Base-by-base conservation (phyloP, 2,888 invertebrate species). In the Polydrusus pterygomalis region DNA sequence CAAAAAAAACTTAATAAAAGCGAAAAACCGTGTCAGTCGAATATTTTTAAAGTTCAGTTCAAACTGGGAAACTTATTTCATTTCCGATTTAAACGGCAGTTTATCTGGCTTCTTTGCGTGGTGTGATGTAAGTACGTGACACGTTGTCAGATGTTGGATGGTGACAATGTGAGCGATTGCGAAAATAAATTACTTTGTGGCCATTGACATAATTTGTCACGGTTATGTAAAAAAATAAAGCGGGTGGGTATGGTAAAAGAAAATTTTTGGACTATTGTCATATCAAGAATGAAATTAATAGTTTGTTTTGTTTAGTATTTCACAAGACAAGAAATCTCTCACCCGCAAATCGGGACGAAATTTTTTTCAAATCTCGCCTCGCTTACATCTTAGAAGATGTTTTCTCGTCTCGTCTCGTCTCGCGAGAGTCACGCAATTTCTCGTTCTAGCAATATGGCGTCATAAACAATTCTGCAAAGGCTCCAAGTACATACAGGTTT, bases 31-130 rank as follows among this genome's bases (percentile, higher is more conserved):
- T 64, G 64, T 18, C 47, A 17, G 30, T 30, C 47, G 64, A 64
- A 64, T 64, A 64, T 64, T 64, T 64, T 64, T 47, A 47, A 64
- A 64, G 47, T n/a, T n/a, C n/a, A 25, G 45, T 47, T 47, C 15
- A 45, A 63, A 43, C 25, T 47, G n/a, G 15, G 25, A 25, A 64
- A 64, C 43, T 64, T 64, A 64, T 47, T 64, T 64, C 30, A 64
- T 47, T 64, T 64, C 49, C 64, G 25, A 9, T 20, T 47, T 64
- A 47, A 64, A 45, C 47, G 64, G 47, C 64, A 47, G 45, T 47
- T 64, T 64, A 45, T 64, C 64, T 58, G 34, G 58, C 10, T 58
- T 38, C n/a, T 38, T 58, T 38, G 34, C 11, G 38, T 38, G 17
- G 38, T 58, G 34, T 38, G 11, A 58, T 58, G 58, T n/a, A n/a